A percentile compares a stretch with the other conserved stretches of the same genome.
Evolutionary conservation across 2,797 vertebrate species (phyloP).

Genomic region (Coranthus polyacanthus): DNA sequence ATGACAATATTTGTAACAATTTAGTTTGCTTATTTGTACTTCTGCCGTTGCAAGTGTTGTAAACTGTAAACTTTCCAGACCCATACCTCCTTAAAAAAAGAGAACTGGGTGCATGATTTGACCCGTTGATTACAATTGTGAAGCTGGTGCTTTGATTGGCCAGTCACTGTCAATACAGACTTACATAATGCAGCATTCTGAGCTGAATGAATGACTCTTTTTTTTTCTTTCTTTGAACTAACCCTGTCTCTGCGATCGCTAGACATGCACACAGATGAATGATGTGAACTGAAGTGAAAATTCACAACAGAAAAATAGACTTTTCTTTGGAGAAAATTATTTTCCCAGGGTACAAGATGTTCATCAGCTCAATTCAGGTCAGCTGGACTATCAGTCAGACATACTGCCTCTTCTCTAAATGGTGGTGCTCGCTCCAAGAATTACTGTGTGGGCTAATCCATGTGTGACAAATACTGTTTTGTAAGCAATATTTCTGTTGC

Average conservation of each 20-base stretch:
- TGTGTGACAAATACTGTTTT: conserved; percentile 35
- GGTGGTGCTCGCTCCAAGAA: neutral
- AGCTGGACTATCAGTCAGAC: neutral
- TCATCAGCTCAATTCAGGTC: conserved; percentile 11
- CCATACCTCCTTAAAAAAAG: no score
- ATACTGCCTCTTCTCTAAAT: neutral
- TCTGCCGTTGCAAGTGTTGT: no score
- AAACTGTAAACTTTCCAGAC: no score
- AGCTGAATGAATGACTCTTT: neutral
- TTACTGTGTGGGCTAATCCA: conserved; percentile 22
- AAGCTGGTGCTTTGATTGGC: conserved; percentile 4
- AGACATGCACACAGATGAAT: neutral
- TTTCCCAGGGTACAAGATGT: neutral
- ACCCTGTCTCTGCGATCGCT: neutral
- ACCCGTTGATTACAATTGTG: neutral
- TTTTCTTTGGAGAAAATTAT: neutral
- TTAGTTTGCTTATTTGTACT: no score
- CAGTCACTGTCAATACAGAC: neutral
- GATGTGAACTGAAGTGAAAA: no score
- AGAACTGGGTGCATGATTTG: neutral
- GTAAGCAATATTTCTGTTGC: conserved; percentile 19
- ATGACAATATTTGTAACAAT: no score
- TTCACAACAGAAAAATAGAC: no score
- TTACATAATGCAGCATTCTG: neutral
- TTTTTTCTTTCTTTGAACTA: neutral